phyloP scores from a whole-genome alignment of 2,888 invertebrate genomes.

The Ashinkailepas kermadecensis region DNA sequence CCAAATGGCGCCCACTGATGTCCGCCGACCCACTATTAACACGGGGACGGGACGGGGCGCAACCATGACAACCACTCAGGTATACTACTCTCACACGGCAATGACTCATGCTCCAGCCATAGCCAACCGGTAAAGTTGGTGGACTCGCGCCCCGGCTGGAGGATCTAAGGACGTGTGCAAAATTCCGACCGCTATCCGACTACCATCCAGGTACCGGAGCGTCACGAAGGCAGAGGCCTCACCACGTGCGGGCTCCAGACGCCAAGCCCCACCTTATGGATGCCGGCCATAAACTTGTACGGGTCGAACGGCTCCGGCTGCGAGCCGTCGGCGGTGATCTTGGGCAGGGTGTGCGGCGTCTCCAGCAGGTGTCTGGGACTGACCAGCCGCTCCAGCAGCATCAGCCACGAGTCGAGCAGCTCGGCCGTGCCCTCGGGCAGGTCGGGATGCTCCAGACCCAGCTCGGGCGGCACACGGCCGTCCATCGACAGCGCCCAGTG shows the following conservation, averaged over 20 bases:
- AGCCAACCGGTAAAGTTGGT: conserved; percentile 35
- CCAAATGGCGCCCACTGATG: too few relatives aligned
- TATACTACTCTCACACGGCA: conserved; percentile 35
- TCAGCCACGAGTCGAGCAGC: conserved; percentile 73
- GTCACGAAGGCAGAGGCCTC: neutral
- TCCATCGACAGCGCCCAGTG: conserved; percentile 47
- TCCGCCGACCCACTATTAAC: conserved; percentile 2
- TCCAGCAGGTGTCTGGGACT: conserved; percentile 73
- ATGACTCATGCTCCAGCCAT: conserved; percentile 35
- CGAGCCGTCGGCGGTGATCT: neutral
- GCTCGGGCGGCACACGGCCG: conserved; percentile 46
- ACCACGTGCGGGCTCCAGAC: neutral
- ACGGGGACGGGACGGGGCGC: conserved; percentile 31
- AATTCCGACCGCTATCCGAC: too few relatives aligned
- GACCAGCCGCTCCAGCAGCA: conserved; percentile 72
- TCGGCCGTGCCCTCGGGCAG: conserved; percentile 69
- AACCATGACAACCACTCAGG: conserved; percentile 12
- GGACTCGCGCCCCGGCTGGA: conserved; percentile 31
- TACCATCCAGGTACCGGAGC: neutral
- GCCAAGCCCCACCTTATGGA: conserved; percentile 53
- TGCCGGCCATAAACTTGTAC: conserved; percentile 61
- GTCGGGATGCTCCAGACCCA: conserved; percentile 55
- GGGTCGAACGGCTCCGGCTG: conserved; percentile 49
- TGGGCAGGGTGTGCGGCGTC: conserved; percentile 62
- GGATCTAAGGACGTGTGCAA: conserved; percentile 34